A percentile compares a stretch with the other conserved stretches of the same genome.
phyloP scores from a whole-genome alignment of 1,140 invertebrate genomes.

The Coptotermes formosanus region DNA sequence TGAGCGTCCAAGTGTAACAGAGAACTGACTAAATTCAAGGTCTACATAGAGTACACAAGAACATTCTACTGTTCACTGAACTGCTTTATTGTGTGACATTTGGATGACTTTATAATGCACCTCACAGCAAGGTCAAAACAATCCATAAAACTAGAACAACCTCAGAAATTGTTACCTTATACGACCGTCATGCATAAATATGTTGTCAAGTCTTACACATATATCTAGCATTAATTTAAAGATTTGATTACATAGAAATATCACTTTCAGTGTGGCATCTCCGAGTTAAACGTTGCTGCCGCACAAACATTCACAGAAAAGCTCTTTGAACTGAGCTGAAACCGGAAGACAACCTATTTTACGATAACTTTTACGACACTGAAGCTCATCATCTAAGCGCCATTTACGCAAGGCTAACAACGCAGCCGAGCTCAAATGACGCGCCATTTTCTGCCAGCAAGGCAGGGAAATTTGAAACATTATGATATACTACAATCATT shows the following conservation, averaged over 20 bases:
- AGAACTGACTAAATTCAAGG: background rate
- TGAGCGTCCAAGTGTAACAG: background rate
- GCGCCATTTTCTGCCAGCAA: conserved; percentile 52
- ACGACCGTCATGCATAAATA: background rate
- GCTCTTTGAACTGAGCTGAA: conserved; percentile 11
- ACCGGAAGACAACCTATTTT: conserved; percentile 20
- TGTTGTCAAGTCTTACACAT: background rate
- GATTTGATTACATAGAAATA: conserved; percentile 6
- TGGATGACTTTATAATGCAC: background rate
- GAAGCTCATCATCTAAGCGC: conserved; percentile 31
- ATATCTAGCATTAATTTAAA: background rate
- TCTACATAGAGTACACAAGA: background rate
- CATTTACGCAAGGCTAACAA: conserved; percentile 36
- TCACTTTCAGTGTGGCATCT: background rate
- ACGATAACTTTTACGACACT: conserved; percentile 16
- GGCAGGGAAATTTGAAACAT: conserved; percentile 42
- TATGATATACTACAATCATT: conserved; percentile 22
- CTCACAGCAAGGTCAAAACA: background rate
- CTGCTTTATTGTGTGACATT: background rate
- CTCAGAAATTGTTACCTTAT: background rate
- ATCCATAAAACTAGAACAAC: background rate
- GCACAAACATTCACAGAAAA: conserved; percentile 4
- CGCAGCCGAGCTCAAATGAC: conserved; percentile 41
- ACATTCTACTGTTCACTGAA: background rate
- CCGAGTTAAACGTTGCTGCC: background rate